Percentiles rank a stretch among this genome's conserved stretches.
Evolutionary conservation across 1,140 invertebrate genomes (phyloP).

Genomic region (Panagrolaimus sp.): DNA sequence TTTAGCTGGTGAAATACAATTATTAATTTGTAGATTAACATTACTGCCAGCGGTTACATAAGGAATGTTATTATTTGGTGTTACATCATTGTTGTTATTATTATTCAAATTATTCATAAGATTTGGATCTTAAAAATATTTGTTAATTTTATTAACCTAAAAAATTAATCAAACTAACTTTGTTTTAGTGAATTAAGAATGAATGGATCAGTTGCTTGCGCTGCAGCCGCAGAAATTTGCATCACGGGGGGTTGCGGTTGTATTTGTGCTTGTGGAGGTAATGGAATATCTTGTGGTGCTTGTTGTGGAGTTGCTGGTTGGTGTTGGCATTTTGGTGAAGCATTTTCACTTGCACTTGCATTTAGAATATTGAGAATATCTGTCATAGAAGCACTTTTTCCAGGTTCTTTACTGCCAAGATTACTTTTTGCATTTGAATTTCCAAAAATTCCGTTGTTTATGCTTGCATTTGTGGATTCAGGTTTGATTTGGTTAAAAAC

Average conservation of each 20-base stretch:
- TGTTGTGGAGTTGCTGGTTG: not conserved
- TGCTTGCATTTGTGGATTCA: not conserved
- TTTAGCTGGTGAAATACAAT: not conserved
- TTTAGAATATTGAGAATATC: conserved; percentile 13
- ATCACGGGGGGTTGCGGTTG: not conserved
- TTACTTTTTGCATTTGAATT: not conserved
- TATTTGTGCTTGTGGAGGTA: not conserved
- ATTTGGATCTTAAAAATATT: not conserved
- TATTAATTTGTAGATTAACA: no score
- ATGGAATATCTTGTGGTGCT: not conserved
- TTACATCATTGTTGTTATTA: not conserved
- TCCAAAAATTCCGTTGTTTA: not conserved
- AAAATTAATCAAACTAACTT: not conserved
- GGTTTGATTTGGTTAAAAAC: no score
- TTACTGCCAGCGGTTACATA: no score
- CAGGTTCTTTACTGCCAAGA: not conserved
- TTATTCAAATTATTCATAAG: conserved; percentile 14
- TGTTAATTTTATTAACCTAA: not conserved
- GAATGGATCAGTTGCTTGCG: not conserved
- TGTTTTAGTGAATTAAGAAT: not conserved
- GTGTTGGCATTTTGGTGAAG: not conserved
- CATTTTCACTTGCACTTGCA: conserved; percentile 7
- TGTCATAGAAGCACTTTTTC: not conserved
- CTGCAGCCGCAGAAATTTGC: conserved; percentile 5
- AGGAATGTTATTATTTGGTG: no score